Percentiles rank a stretch among this genome's conserved stretches.
Conservation (phyloP, 2,113 vertebrate genomes). For the Ctenodactylus gundi region DNA sequence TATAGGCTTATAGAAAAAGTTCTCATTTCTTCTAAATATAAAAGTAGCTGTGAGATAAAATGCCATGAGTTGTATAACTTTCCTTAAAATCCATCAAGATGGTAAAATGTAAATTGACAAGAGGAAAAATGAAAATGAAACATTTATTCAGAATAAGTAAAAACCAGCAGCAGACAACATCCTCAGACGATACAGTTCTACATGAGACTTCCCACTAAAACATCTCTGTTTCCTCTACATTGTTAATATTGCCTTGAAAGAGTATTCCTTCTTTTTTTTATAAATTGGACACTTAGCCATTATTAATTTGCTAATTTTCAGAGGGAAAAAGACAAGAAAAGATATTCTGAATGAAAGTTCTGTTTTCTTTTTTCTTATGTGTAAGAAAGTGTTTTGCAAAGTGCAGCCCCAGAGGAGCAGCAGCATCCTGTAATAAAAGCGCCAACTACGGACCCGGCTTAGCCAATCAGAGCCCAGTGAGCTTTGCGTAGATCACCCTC, state of each 20-base stretch:
- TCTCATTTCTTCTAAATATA: neutral
- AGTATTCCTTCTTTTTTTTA: neutral
- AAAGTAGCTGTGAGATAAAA: neutral
- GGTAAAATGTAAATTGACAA: neutral
- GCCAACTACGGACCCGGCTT: neutral
- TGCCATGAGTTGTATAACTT: neutral
- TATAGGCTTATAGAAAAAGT: neutral
- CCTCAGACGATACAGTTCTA: neutral
- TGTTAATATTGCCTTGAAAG: neutral
- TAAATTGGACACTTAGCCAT: neutral
- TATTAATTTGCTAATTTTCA: neutral
- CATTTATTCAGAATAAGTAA: slow-evolving; percentile 2
- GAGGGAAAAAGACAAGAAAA: no score
- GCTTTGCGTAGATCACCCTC: neutral
- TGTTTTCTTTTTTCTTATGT: neutral
- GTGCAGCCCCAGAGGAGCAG: neutral
- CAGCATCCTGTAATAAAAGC: no score
- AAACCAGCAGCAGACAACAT: neutral
- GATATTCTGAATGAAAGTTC: neutral
- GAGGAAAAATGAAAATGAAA: neutral
- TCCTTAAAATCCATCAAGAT: neutral
- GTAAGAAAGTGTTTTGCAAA: neutral
- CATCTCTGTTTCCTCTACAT: neutral
- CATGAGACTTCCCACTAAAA: neutral
- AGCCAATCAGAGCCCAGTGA: neutral